Evolutionary conservation across 2,888 invertebrate genomes (phyloP).

Genomic region (Agonopterix heracliana): DNA sequence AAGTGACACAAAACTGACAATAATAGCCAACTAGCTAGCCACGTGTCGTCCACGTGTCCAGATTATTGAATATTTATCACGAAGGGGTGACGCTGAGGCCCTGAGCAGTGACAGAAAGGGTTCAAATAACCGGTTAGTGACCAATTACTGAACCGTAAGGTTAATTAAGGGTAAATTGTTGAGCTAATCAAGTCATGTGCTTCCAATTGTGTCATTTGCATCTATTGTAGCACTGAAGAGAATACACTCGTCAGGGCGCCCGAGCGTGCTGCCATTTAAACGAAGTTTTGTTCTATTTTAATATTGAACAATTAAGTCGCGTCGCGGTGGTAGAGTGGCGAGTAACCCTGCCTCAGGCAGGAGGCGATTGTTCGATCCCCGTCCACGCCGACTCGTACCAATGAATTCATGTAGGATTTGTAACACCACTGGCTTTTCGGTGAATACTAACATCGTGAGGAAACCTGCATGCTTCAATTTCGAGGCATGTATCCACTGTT

Average conservation of each 20-base stretch:
- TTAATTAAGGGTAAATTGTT: conserved; percentile 10
- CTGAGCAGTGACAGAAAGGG: conserved; percentile 1
- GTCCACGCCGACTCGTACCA: too few relatives aligned
- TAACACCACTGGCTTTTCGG: too few relatives aligned
- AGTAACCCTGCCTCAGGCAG: too few relatives aligned
- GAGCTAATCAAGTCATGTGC: conserved; percentile 15
- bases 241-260: too few relatives aligned
- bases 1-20: conserved; percentile 16
- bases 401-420: too few relatives aligned
- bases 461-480: too few relatives aligned
- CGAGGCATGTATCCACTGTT: too few relatives aligned
- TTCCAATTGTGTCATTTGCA: neutral
- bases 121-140: conserved; percentile 8
- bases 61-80: neutral
- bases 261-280: conserved; percentile 1
- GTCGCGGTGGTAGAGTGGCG: too few relatives aligned
- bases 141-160: conserved; percentile 4
- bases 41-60: conserved; percentile 20
- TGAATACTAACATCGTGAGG: too few relatives aligned
- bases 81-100: neutral
- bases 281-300: too few relatives aligned
- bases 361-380: too few relatives aligned
- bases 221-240: conserved; percentile 7
- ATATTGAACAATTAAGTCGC: too few relatives aligned
- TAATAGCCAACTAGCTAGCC: conserved; percentile 15